Base-by-base conservation (phyloP, 2,888 invertebrate species). In the Drosophila macrospina region DNA sequence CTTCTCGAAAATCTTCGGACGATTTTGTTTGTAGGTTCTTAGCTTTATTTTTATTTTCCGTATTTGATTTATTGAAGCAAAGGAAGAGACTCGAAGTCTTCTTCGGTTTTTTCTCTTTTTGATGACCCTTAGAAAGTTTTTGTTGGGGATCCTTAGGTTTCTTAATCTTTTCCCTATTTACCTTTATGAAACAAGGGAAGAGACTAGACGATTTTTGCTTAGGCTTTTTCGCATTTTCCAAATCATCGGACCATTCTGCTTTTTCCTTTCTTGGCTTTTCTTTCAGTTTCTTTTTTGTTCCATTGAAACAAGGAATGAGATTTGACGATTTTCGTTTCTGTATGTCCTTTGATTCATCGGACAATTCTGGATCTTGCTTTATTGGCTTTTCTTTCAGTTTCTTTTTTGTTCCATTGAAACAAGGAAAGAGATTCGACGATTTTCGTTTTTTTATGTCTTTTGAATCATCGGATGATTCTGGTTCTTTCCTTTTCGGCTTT, bases 331-430 rank as follows among this genome's bases (percentile, higher is more conserved):
- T 51, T 16, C 6, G 5, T 0, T 41, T 73, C 0, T 1, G 26
- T 26, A 20, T 20, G 20, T 3, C 20, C 8, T 28, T 5, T 26
- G 26, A 26, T 26, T 8, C 10, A 0, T 36, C 36, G 8, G 3
- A 39, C 5, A 30, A 1, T 16, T 52, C 26, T 8, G 13, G 24
- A 4, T 24, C 26, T 20, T 13, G 15, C 11, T 45, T 28, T 4
- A 28, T 56, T n/a, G 7, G 10, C 8, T 26, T 36, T n/a, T n/a
- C 26, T 16, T 55, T 71, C 5, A 44, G 41, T 0, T 44, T 28
- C 10, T 44, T 42, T 2, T 36, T 37, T 0, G 13, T 5, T 30
- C 15, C 15, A 2, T 61, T 45, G 7, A 5, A 37, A 26, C 30
- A 5, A 6, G 28, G 6, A 10, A 54, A 26, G 7, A 44, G 1